Percentiles rank a stretch among this genome's conserved stretches.
Conservation (phyloP, 2,888 invertebrate genomes). For the Doris montereyensis region DNA sequence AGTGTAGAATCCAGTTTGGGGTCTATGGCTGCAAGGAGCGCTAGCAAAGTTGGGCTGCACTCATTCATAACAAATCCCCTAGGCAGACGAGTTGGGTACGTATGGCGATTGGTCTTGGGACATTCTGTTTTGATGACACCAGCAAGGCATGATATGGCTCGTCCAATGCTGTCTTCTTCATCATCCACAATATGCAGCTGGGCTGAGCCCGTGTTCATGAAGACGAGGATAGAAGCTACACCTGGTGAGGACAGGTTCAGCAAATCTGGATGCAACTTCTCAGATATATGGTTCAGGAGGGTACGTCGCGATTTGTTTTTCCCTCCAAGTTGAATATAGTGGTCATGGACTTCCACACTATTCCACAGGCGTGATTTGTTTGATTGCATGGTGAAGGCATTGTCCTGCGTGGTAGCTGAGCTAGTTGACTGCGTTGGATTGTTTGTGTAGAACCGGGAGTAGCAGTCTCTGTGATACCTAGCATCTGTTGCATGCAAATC, state of each 20-base stretch:
- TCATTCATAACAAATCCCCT: conserved; percentile 4
- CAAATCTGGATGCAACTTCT: background rate
- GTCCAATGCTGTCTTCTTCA: background rate
- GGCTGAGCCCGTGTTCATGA: background rate
- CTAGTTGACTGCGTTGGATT: conserved; percentile 27
- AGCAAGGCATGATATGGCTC: conserved; percentile 11
- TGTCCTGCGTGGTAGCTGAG: conserved; percentile 3
- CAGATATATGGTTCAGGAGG: background rate
- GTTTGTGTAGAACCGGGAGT: conserved; percentile 40
- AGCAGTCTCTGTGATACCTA: too few species aligned
- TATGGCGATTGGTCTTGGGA: conserved; percentile 5
- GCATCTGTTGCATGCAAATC: conserved; percentile 47
- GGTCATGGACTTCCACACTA: background rate
- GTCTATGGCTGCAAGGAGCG: background rate
- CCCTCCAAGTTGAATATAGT: background rate
- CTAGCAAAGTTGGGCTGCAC: conserved; percentile 8
- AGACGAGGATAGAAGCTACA: background rate
- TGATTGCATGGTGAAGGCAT: background rate
- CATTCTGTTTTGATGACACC: conserved; percentile 7
- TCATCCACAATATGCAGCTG: conserved; percentile 4
- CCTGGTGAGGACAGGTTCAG: background rate
- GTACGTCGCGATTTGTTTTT: background rate
- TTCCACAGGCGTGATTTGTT: background rate
- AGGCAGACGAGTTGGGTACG: conserved; percentile 2
- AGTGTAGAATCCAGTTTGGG: background rate